Conservation (phyloP, 2,113 vertebrate species). For the Peromyscus californicus region DNA sequence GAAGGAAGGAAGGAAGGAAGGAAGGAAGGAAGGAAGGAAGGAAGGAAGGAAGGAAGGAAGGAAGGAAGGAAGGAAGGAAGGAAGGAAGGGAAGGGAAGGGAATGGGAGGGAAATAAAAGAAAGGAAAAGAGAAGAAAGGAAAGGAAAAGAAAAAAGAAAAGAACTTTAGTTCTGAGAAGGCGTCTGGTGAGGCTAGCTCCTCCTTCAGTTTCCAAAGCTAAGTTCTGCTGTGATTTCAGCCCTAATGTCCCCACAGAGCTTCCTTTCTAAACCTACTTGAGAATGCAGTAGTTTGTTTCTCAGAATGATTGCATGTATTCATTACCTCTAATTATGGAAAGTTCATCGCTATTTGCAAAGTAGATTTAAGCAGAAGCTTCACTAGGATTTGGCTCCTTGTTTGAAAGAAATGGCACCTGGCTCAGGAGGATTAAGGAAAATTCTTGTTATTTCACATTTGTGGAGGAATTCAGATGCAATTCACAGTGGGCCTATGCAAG, state of each 20-base stretch:
- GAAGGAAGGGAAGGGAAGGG: fast-evolving
- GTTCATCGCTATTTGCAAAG: conserved; percentile 59
- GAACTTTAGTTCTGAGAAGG: not conserved
- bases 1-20: not conserved
- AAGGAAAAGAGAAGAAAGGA: not conserved
- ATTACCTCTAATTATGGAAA: conserved; percentile 63
- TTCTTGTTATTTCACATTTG: conserved; percentile 4
- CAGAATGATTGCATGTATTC: conserved; percentile 12
- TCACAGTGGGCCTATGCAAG: not conserved
- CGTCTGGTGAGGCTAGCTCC: not conserved
- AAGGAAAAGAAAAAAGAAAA: fast-evolving
- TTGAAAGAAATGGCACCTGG: conserved; percentile 2
- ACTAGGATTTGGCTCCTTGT: conserved; percentile 56
- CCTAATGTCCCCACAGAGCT: not conserved
- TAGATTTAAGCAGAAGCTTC: conserved; percentile 52
- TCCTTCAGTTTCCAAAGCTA: not conserved
- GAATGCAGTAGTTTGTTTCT: conserved; percentile 48
- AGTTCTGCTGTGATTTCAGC: not conserved
- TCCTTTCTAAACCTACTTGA: conserved; percentile 30
- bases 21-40: fast-evolving
- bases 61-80: fast-evolving
- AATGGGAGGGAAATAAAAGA: not conserved
- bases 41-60: fast-evolving
- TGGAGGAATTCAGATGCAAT: conserved; percentile 3
- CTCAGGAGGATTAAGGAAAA: conserved; percentile 1